Evolutionary conservation across 2,113 vertebrate genomes (phyloP), one percentile per base, ranked within the genome.

Genomic region (Oreotrochilus melanogaster): DNA sequence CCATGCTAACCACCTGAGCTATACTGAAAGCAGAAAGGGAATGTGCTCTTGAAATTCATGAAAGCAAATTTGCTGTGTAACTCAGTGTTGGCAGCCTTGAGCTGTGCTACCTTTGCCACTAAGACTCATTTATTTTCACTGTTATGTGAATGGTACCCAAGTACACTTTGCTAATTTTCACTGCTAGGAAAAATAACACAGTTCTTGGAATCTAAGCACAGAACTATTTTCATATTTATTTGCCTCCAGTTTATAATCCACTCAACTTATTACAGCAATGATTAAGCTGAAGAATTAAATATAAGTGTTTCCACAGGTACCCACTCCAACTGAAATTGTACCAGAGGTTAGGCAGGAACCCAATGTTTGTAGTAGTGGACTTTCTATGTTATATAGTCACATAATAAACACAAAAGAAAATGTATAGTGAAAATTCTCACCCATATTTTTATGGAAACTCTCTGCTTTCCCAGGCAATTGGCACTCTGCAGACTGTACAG

Each of bases 191-290:
- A 89, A 95, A 64, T 37, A 82, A 47, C 21, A 37, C 8, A 78
- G 30, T 48, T 74, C 64, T 89, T 86, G 35, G 30, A 93, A 84
- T 56, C 14, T 24, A 93, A 91, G 73, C 54, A 76, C 37, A 71
- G 51, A 57, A 66, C 47, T 47, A 43, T 74, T 88, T 93, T 83
- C 66, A 66, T 57, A n/a, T 78, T 78, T 80, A 65, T 90, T 91
- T 87, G 54, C 65, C 81, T 79, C 66, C n/a, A 51, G 27, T 54
- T 92, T 88, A 69, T 56, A 87, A 75, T 92, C 85, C 93, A 66
- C 35, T 8, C 16, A 78, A 50, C 42, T 92, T 88, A 88, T 78
- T 75, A 74, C 30, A 79, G 6, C 28, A 71, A 74, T 60, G 73
- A 89, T 91, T 85, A 69, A 57, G 31, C 21, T 78, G 31, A 31